Base-by-base conservation (phyloP, 2,888 invertebrate species). In the Lottia gigantea region DNA sequence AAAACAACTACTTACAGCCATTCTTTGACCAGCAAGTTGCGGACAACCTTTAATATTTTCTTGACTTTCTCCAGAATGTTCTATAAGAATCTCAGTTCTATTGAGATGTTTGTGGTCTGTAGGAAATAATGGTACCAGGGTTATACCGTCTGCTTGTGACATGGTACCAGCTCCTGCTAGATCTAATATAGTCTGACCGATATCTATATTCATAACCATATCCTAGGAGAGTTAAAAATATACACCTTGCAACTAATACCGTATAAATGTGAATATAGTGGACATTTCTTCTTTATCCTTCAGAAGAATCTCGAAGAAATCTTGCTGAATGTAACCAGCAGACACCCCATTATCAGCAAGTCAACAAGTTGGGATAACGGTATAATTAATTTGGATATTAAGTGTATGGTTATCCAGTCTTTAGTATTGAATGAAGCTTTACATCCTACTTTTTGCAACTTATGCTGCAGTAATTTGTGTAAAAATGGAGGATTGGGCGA, bases 151-250 rank as follows among this genome's bases (percentile, higher is more conserved):
- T 90, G 93, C 92, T 25, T 88, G 80, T 0, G 84, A 71, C 0
- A 92, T 90, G 0, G 90, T 83, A 11, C 26, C 62, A 2, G 68
- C 74, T 0, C 92, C 92, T 0, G 94, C 94, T 82, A 96, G 90
- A 70, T 92, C 91, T 46, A 95, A 85, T 78, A 97, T 92, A 0
- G 96, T 96, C 0, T 95, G 94, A 2, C 94, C 94, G 61, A 97
- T 83, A 86, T 97, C 96, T n/a, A 96, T 92, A 78, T 93, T 92
- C 11, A 93, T 90, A 0, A 94, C 91, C 0, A 94, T 92, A 67
- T 91, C 84, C 73, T 91, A 88, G 0, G 89, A 80, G 0, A 87
- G 83, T 15, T 84, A 19, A 31, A 47, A 11, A 64, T 19, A 11
- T 68, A 15, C 47, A 19, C 16, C 12, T n/a, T 25, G 15, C 0